A percentile compares a stretch with the other conserved stretches of the same genome.
These are phyloP conservation scores for Catagonus wagneri DNA, from an alignment of 2,113 vertebrate genomes.

Conservation along the genomic window DNA sequence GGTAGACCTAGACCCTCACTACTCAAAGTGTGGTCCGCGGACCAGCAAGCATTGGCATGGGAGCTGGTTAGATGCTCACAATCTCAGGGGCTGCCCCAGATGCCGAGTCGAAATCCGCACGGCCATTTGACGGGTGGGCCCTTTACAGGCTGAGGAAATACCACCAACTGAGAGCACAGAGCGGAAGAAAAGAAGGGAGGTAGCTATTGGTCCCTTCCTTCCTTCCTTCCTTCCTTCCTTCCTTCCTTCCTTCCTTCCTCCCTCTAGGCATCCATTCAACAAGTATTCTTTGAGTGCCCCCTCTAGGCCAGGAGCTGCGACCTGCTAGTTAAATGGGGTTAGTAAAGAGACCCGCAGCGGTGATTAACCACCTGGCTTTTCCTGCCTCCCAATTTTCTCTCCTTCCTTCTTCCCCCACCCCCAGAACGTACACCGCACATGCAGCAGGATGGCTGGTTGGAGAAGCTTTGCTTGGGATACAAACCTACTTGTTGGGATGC, in stretches of 20 bases:
- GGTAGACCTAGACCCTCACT: not conserved
- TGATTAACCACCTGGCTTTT: not conserved
- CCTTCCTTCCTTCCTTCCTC: not conserved
- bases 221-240: not conserved
- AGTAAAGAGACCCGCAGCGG: not conserved
- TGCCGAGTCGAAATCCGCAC: not conserved
- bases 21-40: not conserved
- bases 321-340: not conserved
- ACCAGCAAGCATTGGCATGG: not conserved
- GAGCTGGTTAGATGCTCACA: not conserved
- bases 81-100: not conserved
- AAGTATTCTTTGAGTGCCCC: not conserved
- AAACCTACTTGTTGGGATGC: not conserved
- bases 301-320: not conserved
- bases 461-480: not conserved
- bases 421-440: not conserved
- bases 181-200: not conserved
- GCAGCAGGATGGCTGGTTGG: accelerated
- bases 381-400: not conserved
- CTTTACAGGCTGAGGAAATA: not conserved
- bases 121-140: not conserved
- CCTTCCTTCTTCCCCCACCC: not conserved
- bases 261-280: not conserved
- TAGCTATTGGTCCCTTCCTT: not conserved
- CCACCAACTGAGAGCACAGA: not conserved